phyloP scores from a whole-genome alignment of 1,140 invertebrate species.

The Lordiphosa clarofinis region DNA sequence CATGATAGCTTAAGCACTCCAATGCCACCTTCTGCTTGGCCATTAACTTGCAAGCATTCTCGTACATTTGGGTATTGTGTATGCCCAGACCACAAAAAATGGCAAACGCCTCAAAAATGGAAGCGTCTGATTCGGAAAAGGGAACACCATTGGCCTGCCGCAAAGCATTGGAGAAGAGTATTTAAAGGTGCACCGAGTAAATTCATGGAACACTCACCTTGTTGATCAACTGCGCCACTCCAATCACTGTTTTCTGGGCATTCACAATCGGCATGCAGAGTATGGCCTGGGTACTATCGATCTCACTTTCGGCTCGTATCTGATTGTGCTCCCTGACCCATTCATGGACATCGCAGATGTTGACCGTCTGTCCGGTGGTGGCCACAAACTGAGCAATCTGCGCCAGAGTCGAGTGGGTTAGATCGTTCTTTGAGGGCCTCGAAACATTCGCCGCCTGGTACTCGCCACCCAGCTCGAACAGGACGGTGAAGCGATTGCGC shows the following conservation, averaged over 20 bases:
- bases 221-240: slow-evolving; percentile 96
- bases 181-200: not conserved
- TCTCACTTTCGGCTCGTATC: slow-evolving; percentile 80
- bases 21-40: slow-evolving; percentile 97
- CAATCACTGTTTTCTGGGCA: slow-evolving; percentile 91
- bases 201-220: slow-evolving; percentile 83
- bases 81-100: slow-evolving; percentile 98
- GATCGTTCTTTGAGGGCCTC: slow-evolving; percentile 69
- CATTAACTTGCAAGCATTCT: slow-evolving; percentile 97
- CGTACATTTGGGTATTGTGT: slow-evolving; percentile 98
- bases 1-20: slow-evolving; percentile 97
- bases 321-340: slow-evolving; percentile 84
- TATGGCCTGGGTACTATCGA: slow-evolving; percentile 86
- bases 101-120: slow-evolving; percentile 96
- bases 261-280: slow-evolving; percentile 96
- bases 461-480: slow-evolving; percentile 87
- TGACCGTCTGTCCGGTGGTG: slow-evolving; percentile 89
- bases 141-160: slow-evolving; percentile 88
- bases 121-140: slow-evolving; percentile 93
- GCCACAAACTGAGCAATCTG: slow-evolving; percentile 91
- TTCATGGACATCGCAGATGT: slow-evolving; percentile 88
- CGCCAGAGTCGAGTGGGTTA: slow-evolving; percentile 82
- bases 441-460: slow-evolving; percentile 79
- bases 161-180: not conserved
- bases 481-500: slow-evolving; percentile 86